Base-by-base conservation (phyloP, 2,797 vertebrate genomes). In the Clarias fuscus region DNA sequence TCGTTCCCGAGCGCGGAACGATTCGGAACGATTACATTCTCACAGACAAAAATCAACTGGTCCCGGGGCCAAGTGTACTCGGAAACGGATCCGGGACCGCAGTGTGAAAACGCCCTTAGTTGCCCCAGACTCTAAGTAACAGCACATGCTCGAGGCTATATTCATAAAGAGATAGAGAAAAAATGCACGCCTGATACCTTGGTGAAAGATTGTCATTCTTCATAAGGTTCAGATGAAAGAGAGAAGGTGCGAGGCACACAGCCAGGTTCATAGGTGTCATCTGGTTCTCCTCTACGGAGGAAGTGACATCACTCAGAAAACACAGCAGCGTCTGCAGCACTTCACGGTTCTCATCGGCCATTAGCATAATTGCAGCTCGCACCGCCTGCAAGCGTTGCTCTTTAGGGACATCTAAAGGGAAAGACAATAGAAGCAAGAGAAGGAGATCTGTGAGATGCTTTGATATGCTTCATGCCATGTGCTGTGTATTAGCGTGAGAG, bases 261-360 rank as follows among this genome's bases (percentile, higher is more conserved):
- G 98, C 98, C 0, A 99, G 94, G 91, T 99, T 99, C 97, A 97
- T 98, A 64, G 98, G 95, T 4, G 98, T 99, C 98, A 99, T 99
- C 93, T 99, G 98, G 90, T 99, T 99, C 92, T 99, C 98, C 75
- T 97, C 96, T 91, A 98, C 98, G 68, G 94, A 95, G 85, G 95
- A 95, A 85, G 95, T 96, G 91, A 98, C 98, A 0, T 99, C 98
- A 0, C 95, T 97, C 79, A 99, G 96, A 93, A 99, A 99, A 90
- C 97, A 98, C 33, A 99, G 94, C 83, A 99, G 93, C 0, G 97
- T 98, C 93, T 99, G 98, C 88, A 99, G 90, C 85, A 96, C 97
- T 89, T 99, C 98, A 68, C 98, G 90, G 94, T 97, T 99, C 92
- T 99, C 98, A 7, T 99, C 98, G 0, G 98, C 95, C 96, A 99